A percentile compares a stretch with the other conserved stretches of the same genome.
Evolutionary conservation across 2,888 invertebrate species (phyloP).

Genomic region (Eurytoma californica): DNA sequence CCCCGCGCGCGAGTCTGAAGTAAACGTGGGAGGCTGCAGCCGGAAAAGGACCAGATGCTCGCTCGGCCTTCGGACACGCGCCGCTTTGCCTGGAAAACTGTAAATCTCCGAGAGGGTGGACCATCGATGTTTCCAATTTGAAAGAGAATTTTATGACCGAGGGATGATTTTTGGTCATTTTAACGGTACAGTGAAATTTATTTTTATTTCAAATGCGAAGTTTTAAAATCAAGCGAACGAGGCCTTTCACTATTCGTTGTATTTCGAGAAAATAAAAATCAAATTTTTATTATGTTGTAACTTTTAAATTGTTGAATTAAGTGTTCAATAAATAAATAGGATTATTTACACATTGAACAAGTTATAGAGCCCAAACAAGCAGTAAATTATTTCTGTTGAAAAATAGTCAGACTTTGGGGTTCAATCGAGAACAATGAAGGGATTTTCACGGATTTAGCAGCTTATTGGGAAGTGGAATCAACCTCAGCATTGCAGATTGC

Average conservation of each 20-base stretch:
- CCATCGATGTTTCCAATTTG: not conserved
- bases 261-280: no score
- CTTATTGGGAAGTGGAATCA: conserved; percentile 42
- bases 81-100: not conserved
- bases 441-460: conserved; percentile 42
- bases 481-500: conserved; percentile 25
- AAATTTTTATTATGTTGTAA: no score
- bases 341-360: conserved; percentile 1
- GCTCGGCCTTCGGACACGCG: conserved; percentile 29
- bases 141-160: not conserved
- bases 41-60: conserved; percentile 72
- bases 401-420: conserved; percentile 22
- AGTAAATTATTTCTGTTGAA: conserved; percentile 32
- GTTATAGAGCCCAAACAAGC: not conserved
- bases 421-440: conserved; percentile 45
- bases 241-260: no score
- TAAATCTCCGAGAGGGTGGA: not conserved
- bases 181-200: no score
- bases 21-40: conserved; percentile 62
- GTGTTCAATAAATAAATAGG: no score
- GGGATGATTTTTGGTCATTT: not conserved
- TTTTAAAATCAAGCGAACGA: no score
- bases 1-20: conserved; percentile 62
- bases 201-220: no score
- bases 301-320: no score